Evolutionary conservation across 1,140 invertebrate genomes (phyloP).

Genomic region (Brevipalpus yothersi): DNA sequence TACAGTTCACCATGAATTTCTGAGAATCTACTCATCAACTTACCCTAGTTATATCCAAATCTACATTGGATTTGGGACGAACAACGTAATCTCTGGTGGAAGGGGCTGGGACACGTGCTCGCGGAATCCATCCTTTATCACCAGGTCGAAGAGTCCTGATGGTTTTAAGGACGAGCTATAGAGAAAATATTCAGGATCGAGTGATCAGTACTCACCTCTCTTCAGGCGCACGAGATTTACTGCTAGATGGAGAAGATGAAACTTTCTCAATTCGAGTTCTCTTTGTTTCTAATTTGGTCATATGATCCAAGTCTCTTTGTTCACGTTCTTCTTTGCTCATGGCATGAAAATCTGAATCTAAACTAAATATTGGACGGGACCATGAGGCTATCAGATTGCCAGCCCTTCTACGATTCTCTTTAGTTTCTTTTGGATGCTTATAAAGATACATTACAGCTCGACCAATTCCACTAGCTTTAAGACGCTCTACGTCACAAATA

Average conservation of each 20-base stretch:
- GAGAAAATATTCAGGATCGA: neutral
- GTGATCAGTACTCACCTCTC: neutral
- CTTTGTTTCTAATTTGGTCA: constrained; percentile 30
- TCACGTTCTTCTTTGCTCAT: constrained; percentile 35
- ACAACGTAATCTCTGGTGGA: constrained; percentile 92
- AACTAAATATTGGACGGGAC: constrained; percentile 86
- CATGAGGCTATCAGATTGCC: constrained; percentile 84
- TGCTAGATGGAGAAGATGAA: constrained; percentile 17
- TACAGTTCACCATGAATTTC: constrained; percentile 14
- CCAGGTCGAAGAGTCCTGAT: constrained; percentile 35
- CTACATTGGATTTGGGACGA: constrained; percentile 67
- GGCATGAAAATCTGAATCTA: constrained; percentile 79
- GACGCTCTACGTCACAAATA: constrained; percentile 51
- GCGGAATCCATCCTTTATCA: constrained; percentile 75
- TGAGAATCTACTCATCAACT: neutral
- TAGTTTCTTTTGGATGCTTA: constrained; percentile 92
- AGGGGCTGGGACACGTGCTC: constrained; percentile 78
- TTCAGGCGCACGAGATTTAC: neutral
- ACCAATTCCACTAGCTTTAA: constrained; percentile 72
- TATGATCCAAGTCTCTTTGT: constrained; percentile 67
- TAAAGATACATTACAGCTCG: constrained; percentile 93
- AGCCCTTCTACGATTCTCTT: constrained; percentile 68
- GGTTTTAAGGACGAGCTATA: neutral
- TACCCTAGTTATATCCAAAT: constrained; percentile 45
- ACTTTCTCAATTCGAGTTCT: neutral